Evolutionary conservation across 2,797 vertebrate genomes (phyloP).

Genomic region (Acestrorhynchus altus): DNA sequence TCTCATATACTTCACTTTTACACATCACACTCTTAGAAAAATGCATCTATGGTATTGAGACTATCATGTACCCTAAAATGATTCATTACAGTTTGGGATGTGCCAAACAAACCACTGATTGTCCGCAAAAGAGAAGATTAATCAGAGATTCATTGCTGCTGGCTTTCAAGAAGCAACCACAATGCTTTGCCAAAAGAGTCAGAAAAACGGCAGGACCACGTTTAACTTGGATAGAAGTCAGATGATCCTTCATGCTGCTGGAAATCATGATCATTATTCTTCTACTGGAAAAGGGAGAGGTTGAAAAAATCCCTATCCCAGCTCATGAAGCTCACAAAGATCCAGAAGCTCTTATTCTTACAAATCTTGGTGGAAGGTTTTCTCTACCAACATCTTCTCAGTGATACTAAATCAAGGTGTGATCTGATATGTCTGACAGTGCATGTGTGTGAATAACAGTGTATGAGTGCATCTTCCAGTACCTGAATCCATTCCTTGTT

Average conservation of each 20-base stretch:
- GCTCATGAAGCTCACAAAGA: not conserved
- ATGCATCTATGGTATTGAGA: constrained; percentile 19
- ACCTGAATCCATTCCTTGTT: constrained; percentile 98
- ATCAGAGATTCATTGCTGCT: constrained; percentile 11
- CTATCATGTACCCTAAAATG: constrained; percentile 29
- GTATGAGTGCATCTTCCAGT: constrained; percentile 45
- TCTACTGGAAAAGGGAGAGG: not conserved
- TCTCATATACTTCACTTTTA: not conserved
- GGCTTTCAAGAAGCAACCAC: constrained; percentile 13
- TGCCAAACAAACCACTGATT: constrained; percentile 38
- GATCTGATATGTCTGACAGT: constrained; percentile 6
- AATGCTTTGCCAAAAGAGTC: constrained; percentile 16
- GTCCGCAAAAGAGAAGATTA: constrained; percentile 29
- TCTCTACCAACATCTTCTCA: constrained; percentile 24
- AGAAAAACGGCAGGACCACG: not conserved
- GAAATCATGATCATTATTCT: not conserved
- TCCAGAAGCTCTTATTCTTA: not conserved
- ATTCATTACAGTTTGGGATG: constrained; percentile 42
- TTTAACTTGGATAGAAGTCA: constrained; percentile 10
- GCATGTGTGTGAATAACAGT: not conserved
- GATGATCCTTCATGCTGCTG: not conserved
- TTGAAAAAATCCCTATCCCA: not conserved
- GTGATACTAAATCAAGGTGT: constrained; percentile 46
- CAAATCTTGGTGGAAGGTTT: constrained; percentile 20
- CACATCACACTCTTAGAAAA: constrained; percentile 35